phyloP scores from a whole-genome alignment of 1,140 invertebrate species.

The Fopius arisanus region DNA sequence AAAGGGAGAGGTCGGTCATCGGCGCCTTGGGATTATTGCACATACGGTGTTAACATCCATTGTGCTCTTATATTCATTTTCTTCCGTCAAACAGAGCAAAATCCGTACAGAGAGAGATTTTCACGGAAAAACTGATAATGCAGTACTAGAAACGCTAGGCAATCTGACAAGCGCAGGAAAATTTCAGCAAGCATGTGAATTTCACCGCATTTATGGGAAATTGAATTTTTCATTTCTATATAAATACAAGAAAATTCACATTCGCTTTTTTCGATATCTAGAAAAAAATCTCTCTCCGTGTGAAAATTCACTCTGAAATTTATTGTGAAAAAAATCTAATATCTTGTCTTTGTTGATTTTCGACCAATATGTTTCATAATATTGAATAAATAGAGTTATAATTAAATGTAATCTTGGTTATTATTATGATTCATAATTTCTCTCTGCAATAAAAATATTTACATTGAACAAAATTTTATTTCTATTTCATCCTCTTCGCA shows the following conservation, averaged over 20 bases:
- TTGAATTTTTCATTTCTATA: no score
- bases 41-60: background rate
- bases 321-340: background rate
- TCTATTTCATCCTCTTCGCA: background rate
- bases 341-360: background rate
- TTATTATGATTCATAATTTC: background rate
- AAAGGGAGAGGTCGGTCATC: background rate
- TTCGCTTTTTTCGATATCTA: no score
- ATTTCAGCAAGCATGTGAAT: no score
- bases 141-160: no score
- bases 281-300: no score
- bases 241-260: no score
- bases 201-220: no score
- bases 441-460: background rate
- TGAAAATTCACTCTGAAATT: no score
- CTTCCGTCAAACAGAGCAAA: background rate
- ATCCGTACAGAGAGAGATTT: no score
- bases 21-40: background rate
- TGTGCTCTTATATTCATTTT: background rate
- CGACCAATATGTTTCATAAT: background rate
- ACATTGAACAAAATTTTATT: background rate
- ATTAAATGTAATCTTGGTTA: background rate
- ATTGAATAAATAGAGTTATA: background rate
- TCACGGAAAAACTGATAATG: no score
- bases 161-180: no score